Conservation (phyloP, 2,797 vertebrate genomes). For the Psittacula derbiana region DNA sequence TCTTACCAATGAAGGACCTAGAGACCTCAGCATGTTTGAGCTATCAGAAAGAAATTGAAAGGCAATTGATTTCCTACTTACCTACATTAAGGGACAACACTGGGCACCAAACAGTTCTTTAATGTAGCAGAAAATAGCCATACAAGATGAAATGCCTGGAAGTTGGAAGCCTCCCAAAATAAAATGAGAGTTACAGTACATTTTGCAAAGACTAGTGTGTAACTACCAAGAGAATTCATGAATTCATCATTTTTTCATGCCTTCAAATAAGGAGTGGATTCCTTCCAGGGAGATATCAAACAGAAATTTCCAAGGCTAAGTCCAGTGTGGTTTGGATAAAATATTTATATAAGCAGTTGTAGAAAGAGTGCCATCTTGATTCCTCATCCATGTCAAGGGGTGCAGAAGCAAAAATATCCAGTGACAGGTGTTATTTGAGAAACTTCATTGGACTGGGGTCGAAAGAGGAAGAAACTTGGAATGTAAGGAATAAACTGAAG, state of each 20-base stretch:
- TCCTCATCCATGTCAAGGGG: background rate
- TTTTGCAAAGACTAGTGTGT: background rate
- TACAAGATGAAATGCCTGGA: background rate
- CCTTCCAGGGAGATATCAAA: background rate
- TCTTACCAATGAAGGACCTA: background rate
- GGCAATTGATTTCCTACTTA: background rate
- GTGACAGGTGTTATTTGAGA: background rate
- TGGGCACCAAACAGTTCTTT: background rate
- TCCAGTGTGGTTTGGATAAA: background rate
- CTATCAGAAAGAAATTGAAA: background rate
- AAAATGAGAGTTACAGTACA: background rate
- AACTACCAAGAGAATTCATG: background rate
- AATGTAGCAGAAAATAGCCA: background rate
- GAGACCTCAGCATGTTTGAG: background rate
- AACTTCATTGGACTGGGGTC: background rate
- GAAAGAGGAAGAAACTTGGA: background rate
- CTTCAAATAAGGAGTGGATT: background rate
- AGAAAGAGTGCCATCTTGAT: background rate
- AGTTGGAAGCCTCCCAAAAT: background rate
- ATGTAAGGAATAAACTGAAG: background rate
- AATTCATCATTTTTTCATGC: constrained; percentile 4
- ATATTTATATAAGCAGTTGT: background rate
- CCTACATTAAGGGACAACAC: background rate
- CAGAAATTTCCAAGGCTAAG: background rate
- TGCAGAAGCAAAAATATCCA: background rate